A percentile compares a stretch with the other conserved stretches of the same genome.
phyloP scores from a whole-genome alignment of 1,140 invertebrate genomes.

The Tetramorium simillimum region DNA sequence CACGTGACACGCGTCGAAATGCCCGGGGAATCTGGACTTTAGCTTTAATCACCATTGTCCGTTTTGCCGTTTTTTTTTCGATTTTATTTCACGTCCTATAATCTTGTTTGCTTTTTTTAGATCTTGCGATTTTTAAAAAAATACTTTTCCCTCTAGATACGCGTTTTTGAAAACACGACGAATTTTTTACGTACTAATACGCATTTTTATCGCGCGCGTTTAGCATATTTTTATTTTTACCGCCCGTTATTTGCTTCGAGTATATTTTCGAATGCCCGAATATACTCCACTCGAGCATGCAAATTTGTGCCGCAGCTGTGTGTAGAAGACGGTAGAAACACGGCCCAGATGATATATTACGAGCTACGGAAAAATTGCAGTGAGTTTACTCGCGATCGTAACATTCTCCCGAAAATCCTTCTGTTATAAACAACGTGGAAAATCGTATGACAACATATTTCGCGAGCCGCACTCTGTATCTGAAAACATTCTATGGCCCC shows the following conservation, averaged over 20 bases:
- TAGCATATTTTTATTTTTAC: not conserved
- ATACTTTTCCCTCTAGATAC: not conserved
- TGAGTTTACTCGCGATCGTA: conserved; percentile 44
- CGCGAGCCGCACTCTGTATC: not conserved
- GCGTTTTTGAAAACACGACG: not conserved
- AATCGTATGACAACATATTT: conserved; percentile 33
- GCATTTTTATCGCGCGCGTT: not conserved
- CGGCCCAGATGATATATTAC: conserved; percentile 6
- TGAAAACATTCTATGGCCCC: not conserved
- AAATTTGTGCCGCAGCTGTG: conserved; percentile 33
- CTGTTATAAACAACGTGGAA: conserved; percentile 12
- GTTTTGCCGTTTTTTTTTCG: not conserved
- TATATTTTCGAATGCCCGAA: not conserved
- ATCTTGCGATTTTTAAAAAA: not conserved
- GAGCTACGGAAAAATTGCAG: conserved; percentile 27
- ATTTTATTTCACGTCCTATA: not conserved
- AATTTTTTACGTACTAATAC: not conserved
- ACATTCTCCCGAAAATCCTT: conserved; percentile 26
- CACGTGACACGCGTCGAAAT: not conserved
- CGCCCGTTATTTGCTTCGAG: not conserved
- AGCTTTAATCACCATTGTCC: not conserved
- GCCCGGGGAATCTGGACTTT: not conserved
- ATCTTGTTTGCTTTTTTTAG: not conserved
- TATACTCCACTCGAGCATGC: conserved; percentile 1
- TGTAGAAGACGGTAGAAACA: not conserved